Evolutionary conservation across 2,888 invertebrate genomes (phyloP), one percentile per base, ranked within the genome.

Genomic region (Oligia latruncula): DNA sequence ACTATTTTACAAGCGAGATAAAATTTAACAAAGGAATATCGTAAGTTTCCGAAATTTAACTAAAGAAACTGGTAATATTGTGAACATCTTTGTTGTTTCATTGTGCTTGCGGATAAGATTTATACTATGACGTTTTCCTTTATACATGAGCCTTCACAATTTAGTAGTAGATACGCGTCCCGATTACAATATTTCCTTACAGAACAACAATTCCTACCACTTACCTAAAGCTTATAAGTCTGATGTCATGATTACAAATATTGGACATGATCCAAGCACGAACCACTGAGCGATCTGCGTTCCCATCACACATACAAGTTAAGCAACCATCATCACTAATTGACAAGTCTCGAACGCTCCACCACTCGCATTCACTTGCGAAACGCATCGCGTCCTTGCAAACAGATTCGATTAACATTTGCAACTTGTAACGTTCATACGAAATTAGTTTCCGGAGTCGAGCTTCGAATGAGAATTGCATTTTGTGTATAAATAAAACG

Each of bases 331-430:
- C 64, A 67, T 78, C 52, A 62, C 66, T 72, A 70, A 72, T 64
- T 77, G 87, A 77, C 71, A 64, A 79, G 40, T 62, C 68, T 81
- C 60, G n/a, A 82, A 55, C 43, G 71, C n/a, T 40, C 1, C 55
- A 55, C 35, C 40, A 58, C 46, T 72, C 66, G 78, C 67, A 66
- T 65, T 76, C 65, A 62, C 78, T 86, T 89, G 62, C 75, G 58
- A 83, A 82, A 87, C 87, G 81, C 89, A 83, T 83, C 75, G 74
- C 78, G 85, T 88, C 85, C 87, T 87, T 88, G 80, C 74, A 86
- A 87, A 82, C 84, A 81, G 82, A 87, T 82, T 89, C 75, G 83
- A 84, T 86, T 88, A 84, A 85, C 89, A 88, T 88, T 88, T 88
- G 82, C 82, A 64, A 76, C 71, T 67, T 86, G 82, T 86, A 85